phyloP scores from a whole-genome alignment of 2,888 invertebrate species.

The Phania funesta region DNA sequence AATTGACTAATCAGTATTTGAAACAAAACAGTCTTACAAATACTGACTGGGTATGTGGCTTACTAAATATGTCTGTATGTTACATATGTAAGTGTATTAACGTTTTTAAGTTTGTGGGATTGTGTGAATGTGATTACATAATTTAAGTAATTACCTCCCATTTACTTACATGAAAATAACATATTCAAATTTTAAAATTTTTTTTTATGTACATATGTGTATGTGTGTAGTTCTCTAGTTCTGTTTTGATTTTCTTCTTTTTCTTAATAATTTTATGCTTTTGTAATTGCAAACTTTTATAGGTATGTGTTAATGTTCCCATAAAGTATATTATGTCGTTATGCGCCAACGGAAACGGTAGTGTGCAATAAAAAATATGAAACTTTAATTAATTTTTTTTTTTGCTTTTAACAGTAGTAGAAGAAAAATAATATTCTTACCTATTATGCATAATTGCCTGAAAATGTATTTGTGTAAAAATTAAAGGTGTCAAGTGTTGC shows the following conservation, averaged over 20 bases:
- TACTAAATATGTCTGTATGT: too few species aligned
- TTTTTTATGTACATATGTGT: too few species aligned
- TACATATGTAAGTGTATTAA: not conserved
- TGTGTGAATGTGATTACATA: slow-evolving; percentile 23
- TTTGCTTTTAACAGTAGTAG: slow-evolving; percentile 29
- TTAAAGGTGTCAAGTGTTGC: slow-evolving; percentile 18
- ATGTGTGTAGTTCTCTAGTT: not conserved
- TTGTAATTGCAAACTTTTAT: slow-evolving; percentile 41
- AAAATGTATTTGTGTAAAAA: not conserved
- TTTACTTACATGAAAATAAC: slow-evolving; percentile 55
- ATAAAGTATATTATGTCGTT: slow-evolving; percentile 54
- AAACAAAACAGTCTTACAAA: too few species aligned
- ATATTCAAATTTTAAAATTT: slow-evolving; percentile 47
- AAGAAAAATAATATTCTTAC: slow-evolving; percentile 12
- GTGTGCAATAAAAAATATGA: slow-evolving; percentile 58
- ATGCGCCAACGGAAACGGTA: slow-evolving; percentile 66
- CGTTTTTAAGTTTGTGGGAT: not conserved
- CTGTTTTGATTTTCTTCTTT: not conserved
- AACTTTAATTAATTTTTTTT: slow-evolving; percentile 34
- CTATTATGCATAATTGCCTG: not conserved
- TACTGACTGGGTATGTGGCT: too few species aligned
- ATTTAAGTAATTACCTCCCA: slow-evolving; percentile 65
- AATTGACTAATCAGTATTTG: too few species aligned
- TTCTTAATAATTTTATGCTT: slow-evolving; percentile 35
- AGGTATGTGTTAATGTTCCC: slow-evolving; percentile 18